These are phyloP conservation scores for Adoxophyes honmai DNA, from an alignment of 1,140 invertebrate species.

Conservation along the genomic window DNA sequence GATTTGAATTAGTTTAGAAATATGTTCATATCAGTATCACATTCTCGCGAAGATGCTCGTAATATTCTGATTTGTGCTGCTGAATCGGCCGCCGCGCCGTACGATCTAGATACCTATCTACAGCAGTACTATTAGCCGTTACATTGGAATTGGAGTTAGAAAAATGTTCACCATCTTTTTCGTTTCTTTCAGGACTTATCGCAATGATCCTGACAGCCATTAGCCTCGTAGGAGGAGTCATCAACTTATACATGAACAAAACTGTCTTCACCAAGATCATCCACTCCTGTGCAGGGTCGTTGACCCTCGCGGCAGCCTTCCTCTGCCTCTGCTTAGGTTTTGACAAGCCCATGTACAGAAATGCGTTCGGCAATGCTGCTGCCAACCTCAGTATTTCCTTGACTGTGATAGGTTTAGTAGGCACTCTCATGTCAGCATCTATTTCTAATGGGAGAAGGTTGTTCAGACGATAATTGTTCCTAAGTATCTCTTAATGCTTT, in stretches of 20 bases:
- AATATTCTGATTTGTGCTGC: too few species aligned
- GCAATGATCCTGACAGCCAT: constrained; percentile 28
- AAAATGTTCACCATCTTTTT: too few species aligned
- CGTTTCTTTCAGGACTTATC: constrained; percentile 31
- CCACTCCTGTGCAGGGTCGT: constrained; percentile 21
- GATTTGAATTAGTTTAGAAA: too few species aligned
- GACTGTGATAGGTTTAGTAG: constrained; percentile 27
- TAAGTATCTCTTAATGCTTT: background rate
- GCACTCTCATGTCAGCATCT: constrained; percentile 21
- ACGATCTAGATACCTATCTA: too few species aligned
- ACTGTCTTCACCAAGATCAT: constrained; percentile 17
- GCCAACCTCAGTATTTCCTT: constrained; percentile 28
- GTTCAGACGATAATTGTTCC: constrained; percentile 11
- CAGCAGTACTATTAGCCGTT: too few species aligned
- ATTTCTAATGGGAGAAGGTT: constrained; percentile 22
- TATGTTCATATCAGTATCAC: too few species aligned
- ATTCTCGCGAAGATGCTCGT: too few species aligned
- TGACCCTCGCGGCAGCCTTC: constrained; percentile 28
- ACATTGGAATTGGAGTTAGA: too few species aligned
- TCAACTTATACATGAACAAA: constrained; percentile 20
- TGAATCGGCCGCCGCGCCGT: too few species aligned
- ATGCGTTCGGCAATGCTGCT: constrained; percentile 16
- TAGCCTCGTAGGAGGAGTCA: constrained; percentile 27
- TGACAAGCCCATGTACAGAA: constrained; percentile 18
- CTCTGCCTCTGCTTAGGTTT: constrained; percentile 22